phyloP scores from a whole-genome alignment of 2,113 vertebrate species.

The Cottus gobio region DNA sequence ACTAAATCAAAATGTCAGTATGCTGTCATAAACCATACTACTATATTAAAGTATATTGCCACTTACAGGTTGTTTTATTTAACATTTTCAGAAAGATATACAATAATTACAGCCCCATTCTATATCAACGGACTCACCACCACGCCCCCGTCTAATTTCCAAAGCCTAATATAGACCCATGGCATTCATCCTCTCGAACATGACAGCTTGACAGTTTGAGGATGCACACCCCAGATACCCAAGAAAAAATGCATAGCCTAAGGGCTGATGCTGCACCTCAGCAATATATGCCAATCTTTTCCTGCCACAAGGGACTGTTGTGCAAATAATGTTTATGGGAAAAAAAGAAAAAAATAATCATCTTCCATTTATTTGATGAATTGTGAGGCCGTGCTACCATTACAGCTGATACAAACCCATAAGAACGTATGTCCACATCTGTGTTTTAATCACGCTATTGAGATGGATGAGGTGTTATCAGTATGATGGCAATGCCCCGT shows the following conservation, averaged over 20 bases:
- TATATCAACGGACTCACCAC: slow-evolving; percentile 12
- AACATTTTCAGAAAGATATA: slow-evolving; percentile 6
- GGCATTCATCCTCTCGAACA: slow-evolving; percentile 42
- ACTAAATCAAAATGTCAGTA: neutral
- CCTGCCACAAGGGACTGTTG: slow-evolving; percentile 19
- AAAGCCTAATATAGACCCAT: slow-evolving; percentile 31
- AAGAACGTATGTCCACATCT: slow-evolving; percentile 45
- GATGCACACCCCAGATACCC: slow-evolving; percentile 48
- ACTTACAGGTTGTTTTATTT: neutral
- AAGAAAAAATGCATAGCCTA: slow-evolving; percentile 29
- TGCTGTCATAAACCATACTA: neutral
- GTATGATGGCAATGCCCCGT: slow-evolving; percentile 12
- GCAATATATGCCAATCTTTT: slow-evolving; percentile 49
- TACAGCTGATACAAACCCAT: slow-evolving; percentile 46
- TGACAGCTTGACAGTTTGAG: slow-evolving; percentile 73
- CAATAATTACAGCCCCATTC: neutral
- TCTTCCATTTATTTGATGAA: slow-evolving; percentile 49
- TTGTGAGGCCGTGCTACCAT: slow-evolving; percentile 27
- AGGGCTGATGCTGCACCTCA: slow-evolving; percentile 41
- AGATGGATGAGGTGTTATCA: slow-evolving; percentile 40
- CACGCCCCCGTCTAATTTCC: slow-evolving; percentile 22
- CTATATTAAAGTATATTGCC: neutral
- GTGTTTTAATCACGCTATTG: slow-evolving; percentile 49
- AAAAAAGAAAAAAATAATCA: slow-evolving; percentile 18
- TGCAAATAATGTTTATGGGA: slow-evolving; percentile 41